phyloP scores from a whole-genome alignment of 2,888 invertebrate genomes.

The Drosophila lutescens region DNA sequence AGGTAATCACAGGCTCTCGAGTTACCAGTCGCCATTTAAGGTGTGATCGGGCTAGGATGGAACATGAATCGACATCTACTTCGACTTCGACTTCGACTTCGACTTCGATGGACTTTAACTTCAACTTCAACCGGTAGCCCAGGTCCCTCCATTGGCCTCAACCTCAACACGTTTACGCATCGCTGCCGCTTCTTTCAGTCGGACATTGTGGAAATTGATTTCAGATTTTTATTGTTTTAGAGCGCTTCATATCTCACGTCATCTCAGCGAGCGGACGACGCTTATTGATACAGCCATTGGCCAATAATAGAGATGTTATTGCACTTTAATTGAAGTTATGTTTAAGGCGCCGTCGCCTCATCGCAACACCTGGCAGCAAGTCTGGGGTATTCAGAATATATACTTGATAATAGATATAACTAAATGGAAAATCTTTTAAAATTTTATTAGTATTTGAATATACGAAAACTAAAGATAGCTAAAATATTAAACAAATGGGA shows the following conservation, averaged over 20 bases:
- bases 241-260: constrained; percentile 73
- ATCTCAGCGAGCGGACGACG: constrained; percentile 51
- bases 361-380: constrained; percentile 27
- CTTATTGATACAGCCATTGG: constrained; percentile 67
- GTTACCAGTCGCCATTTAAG: constrained; percentile 72
- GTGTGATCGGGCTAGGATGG: constrained; percentile 64
- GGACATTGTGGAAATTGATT: constrained; percentile 73
- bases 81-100: constrained; percentile 14
- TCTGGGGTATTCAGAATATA: background rate
- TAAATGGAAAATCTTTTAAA: background rate
- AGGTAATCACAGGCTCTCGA: constrained; percentile 71
- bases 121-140: constrained; percentile 43
- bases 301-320: constrained; percentile 79
- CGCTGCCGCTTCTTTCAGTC: constrained; percentile 48
- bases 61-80: constrained; percentile 35
- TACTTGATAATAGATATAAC: too few species aligned
- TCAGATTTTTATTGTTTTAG: constrained; percentile 68
- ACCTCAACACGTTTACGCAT: constrained; percentile 73
- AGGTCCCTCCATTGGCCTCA: constrained; percentile 42
- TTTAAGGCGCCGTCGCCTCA: constrained; percentile 53
- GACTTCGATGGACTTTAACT: constrained; percentile 9
- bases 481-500: too few species aligned
- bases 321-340: constrained; percentile 73
- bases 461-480: too few species aligned
- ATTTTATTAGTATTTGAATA: background rate